These are phyloP conservation scores for Cheilosia vernalis DNA, from an alignment of 2,888 invertebrate species.

Conservation along the genomic window DNA sequence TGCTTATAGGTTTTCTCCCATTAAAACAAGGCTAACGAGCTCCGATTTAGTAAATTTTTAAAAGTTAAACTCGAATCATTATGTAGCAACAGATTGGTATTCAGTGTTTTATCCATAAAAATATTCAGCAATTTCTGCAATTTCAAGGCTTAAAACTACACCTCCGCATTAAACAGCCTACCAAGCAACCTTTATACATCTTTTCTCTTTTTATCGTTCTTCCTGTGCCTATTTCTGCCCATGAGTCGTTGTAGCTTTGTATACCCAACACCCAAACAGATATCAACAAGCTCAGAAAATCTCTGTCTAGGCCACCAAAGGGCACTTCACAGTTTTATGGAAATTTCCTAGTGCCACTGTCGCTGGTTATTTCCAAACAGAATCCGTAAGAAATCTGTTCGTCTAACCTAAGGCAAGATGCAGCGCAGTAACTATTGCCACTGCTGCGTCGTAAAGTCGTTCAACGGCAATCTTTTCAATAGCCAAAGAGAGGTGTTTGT, in stretches of 20 bases:
- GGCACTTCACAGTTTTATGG: constrained; percentile 66
- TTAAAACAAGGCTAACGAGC: too few species aligned
- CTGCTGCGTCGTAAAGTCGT: constrained; percentile 43
- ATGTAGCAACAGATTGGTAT: too few species aligned
- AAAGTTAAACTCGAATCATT: too few species aligned
- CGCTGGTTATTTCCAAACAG: constrained; percentile 22
- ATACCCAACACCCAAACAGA: constrained; percentile 1
- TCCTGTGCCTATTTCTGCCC: constrained; percentile 14
- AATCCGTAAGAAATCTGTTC: constrained; percentile 30
- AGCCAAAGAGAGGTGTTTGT: constrained; percentile 44
- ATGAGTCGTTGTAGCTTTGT: constrained; percentile 29
- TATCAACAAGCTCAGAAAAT: constrained; percentile 50
- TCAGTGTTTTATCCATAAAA: not conserved
- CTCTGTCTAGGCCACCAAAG: constrained; percentile 55
- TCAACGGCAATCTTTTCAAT: constrained; percentile 49
- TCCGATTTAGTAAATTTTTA: too few species aligned
- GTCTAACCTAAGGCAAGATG: constrained; percentile 41
- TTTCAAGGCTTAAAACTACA: not conserved
- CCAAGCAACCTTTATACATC: constrained; percentile 11
- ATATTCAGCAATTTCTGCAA: not conserved
- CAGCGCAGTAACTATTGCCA: not conserved
- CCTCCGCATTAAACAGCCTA: constrained; percentile 27
- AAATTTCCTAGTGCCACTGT: constrained; percentile 66
- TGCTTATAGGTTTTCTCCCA: too few species aligned
- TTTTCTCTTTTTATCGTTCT: constrained; percentile 30